These are phyloP conservation scores for Agelastica alni DNA, from an alignment of 2,888 invertebrate species.

Conservation along the genomic window DNA sequence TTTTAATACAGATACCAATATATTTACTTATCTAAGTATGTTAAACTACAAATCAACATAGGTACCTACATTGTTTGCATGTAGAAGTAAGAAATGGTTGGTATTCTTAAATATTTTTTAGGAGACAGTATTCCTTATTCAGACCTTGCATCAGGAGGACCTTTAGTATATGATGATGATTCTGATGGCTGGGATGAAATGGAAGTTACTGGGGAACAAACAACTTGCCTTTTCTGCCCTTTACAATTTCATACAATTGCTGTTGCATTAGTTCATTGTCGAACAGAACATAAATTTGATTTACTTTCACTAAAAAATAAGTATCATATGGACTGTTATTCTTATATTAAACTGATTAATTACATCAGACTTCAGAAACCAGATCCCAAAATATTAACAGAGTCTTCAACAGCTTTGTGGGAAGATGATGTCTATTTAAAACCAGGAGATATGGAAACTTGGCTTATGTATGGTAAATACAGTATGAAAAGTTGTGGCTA, in stretches of 20 bases:
- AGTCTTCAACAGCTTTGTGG: constrained; percentile 65
- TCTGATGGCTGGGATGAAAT: constrained; percentile 63
- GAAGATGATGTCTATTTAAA: constrained; percentile 76
- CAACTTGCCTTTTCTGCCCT: constrained; percentile 75
- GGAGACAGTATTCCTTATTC: constrained; percentile 15
- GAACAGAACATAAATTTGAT: constrained; percentile 67
- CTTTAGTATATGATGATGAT: constrained; percentile 48
- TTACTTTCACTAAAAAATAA: constrained; percentile 67
- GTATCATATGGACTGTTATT: constrained; percentile 80
- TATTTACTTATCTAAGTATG: too few relatives aligned
- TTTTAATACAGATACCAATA: too few relatives aligned
- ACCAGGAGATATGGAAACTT: constrained; percentile 77
- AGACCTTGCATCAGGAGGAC: constrained; percentile 20
- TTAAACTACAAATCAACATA: too few relatives aligned
- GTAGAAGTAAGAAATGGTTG: too few relatives aligned
- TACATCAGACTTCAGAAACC: constrained; percentile 72
- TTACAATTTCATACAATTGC: constrained; percentile 64
- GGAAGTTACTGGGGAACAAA: constrained; percentile 57
- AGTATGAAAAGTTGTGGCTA: too few relatives aligned
- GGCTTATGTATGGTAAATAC: constrained; percentile 77
- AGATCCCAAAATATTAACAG: constrained; percentile 60
- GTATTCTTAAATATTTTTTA: too few relatives aligned
- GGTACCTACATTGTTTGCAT: too few relatives aligned
- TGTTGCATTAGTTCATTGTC: constrained; percentile 70
- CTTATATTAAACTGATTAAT: constrained; percentile 80